Evolutionary conservation across 1,140 invertebrate genomes (phyloP), one percentile per base, ranked within the genome.

Genomic region (Hyposmocoma kahamanoa): DNA sequence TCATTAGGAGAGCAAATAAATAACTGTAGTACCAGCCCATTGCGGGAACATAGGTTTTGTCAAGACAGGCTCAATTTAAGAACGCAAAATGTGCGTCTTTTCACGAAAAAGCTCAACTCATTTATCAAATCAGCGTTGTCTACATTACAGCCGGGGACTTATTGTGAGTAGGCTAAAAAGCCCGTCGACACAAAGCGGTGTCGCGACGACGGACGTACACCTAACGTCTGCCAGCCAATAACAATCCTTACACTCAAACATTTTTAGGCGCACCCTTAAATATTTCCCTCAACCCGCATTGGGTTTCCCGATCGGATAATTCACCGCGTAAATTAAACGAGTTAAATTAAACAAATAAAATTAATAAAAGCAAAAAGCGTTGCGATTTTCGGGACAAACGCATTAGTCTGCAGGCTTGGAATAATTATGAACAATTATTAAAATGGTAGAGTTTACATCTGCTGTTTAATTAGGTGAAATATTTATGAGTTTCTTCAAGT

Each of bases 41-140:
- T 55, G 56, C 59, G 42, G 32, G 42, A 54, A 36, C 42, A 50
- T 48, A 61, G 60, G 55, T 63, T 67, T 57, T 54, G 59, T 58
- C 49, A 62, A 65, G 60, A 59, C 51, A 59, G 50, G 53, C 54
- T 50, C 47, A 63, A 50, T 56, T 53, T 55, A 50, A 46, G 53
- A 55, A 58, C 52, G 52, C 43, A 55, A 58, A 66, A 47, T 57
- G 56, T 64, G 53, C 54, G 62, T 62, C 66, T 69, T 70, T 70
- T 70, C 64, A 67, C 47, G 55, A 57, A 60, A 66, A 62, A 68
- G 60, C 61, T 66, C 62, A 50, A 62, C 63, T 72, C 69, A 72
- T 72, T 72, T 72, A 72, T 72, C 67, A 73, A 73, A 73, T 70
- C 64, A 73, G 61, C 62, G 64, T 67, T 68, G 70, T 68, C 70